Base-by-base conservation (phyloP, 2,797 vertebrate genomes). In the Trachurus trachurus region DNA sequence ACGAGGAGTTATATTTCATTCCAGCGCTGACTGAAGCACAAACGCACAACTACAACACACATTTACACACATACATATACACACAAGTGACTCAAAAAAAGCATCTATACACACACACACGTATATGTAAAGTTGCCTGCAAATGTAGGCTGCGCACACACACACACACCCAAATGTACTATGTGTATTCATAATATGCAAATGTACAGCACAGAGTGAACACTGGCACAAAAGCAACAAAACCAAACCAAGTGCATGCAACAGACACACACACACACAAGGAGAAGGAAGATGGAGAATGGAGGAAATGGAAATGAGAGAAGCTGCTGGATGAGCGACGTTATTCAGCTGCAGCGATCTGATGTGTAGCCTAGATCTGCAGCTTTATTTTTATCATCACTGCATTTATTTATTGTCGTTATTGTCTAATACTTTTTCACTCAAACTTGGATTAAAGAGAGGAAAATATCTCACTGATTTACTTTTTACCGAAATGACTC, bases 1-100 rank as follows among this genome's bases (percentile, higher is more conserved):
- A 76, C 66, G 66, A 54, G 19, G 63, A 68, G 70, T 72, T 78
- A 22, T 11, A 66, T 77, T 83, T 83, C 63, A 74, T 69, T 67
- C 29, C 63, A 59, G 1, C 31, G 61, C 69, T n/a, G 61, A 71
- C 31, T 37, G 58, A 67, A 16, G 13, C 57, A 64, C 54, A 73
- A 16, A 66, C 26, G 57, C 59, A 50, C 31, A 66, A 26, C 44
- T 12, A 57, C 44, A 74, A 26, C 44, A 66, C 56, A 44, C 37
- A 69, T 52, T 60, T 3, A 22, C n/a, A 71, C 22, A 26, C 34
- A 53, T 19, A 71, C 22, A 26, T n/a, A 53, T 19, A 21, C 62
- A 34, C 44, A 61, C 2, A 56, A 50, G 56, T 16, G 29, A 26
- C 57, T 63, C 34, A 61, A 31, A 68, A 21, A 40, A 40, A 39